Conservation (phyloP, 2,888 invertebrate species). For the Shargacucullia verbasci region DNA sequence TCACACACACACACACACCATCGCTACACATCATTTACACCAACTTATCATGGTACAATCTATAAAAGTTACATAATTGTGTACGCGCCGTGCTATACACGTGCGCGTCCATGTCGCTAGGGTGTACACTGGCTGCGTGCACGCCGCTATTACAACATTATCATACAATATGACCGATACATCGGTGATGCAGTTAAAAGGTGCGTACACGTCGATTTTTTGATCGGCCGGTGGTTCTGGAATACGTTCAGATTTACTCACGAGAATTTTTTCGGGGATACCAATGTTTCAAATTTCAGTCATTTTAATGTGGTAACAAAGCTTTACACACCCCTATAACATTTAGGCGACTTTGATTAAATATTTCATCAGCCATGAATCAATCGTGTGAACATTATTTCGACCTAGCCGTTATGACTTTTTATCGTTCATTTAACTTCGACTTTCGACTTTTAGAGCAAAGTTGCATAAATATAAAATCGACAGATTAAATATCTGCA, state of each 20-base stretch:
- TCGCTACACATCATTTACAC: constrained; percentile 24
- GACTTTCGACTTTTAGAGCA: no score
- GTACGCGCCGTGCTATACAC: constrained; percentile 33
- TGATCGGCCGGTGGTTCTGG: background rate
- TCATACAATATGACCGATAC: constrained; percentile 4
- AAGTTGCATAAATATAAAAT: background rate
- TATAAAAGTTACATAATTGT: constrained; percentile 34
- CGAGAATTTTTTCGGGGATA: no score
- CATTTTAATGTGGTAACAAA: no score
- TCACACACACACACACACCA: constrained; percentile 26
- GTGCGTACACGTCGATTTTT: constrained; percentile 6
- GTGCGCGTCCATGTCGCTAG: constrained; percentile 26
- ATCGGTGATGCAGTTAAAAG: constrained; percentile 6
- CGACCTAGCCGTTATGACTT: no score
- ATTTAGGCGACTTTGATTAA: no score
- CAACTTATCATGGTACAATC: constrained; percentile 28
- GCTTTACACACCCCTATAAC: background rate
- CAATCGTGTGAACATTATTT: no score
- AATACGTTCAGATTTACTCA: background rate
- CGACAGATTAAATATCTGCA: constrained; percentile 8
- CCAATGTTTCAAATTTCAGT: no score
- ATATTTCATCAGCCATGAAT: no score
- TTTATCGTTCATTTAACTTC: no score
- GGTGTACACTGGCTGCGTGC: constrained; percentile 2
- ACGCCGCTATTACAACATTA: constrained; percentile 8